These are phyloP conservation scores for Boloria euphrosyne DNA, from an alignment of 2,888 invertebrate genomes.

Conservation along the genomic window DNA sequence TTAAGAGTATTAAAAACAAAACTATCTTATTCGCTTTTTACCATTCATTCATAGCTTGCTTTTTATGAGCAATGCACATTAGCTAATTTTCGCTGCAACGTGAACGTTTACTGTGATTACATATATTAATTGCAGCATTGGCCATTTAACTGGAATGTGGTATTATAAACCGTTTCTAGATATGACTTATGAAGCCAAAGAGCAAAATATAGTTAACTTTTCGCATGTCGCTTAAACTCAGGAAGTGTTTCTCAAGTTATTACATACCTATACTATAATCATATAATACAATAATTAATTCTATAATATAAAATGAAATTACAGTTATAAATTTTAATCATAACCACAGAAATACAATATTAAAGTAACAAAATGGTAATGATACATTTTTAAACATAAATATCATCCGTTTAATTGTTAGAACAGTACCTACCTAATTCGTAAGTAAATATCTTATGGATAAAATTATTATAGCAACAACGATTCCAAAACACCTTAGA, in stretches of 20 bases:
- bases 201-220: constrained; percentile 38
- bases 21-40: not conserved
- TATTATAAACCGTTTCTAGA: constrained; percentile 37
- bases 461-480: not conserved
- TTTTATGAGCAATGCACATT: constrained; percentile 20
- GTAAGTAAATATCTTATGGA: not conserved
- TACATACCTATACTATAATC: no score
- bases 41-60: constrained; percentile 10
- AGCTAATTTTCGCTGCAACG: constrained; percentile 31
- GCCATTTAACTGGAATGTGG: constrained; percentile 40
- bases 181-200: constrained; percentile 42
- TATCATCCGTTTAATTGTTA: no score
- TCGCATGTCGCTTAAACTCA: constrained; percentile 34
- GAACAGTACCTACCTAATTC: no score
- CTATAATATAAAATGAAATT: no score
- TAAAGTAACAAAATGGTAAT: no score
- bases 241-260: constrained; percentile 30
- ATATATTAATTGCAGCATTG: constrained; percentile 38
- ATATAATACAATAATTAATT: no score
- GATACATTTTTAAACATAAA: no score
- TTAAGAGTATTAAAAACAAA: not conserved
- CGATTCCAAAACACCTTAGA: not conserved
- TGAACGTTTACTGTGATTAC: constrained; percentile 37
- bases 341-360: no score
- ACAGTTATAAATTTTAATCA: no score